Base-by-base conservation (phyloP, 2,888 invertebrate species). In the Mythimna vitellina region DNA sequence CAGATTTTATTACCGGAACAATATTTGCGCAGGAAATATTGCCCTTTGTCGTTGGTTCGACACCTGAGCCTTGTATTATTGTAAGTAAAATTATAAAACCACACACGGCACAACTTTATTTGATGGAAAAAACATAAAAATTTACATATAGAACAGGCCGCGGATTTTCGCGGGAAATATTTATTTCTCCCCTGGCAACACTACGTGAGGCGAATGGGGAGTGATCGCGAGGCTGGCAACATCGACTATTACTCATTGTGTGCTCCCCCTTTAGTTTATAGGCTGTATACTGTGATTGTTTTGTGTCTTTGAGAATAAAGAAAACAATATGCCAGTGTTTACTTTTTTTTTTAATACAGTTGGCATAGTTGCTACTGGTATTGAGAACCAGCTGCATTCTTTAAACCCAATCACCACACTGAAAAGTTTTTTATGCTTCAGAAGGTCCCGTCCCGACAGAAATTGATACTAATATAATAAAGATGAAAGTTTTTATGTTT, bases 181-280 rank as follows among this genome's bases (percentile, higher is more conserved):
- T 94, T 95, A 94, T 95, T 88, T 90, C 91, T 94, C 95, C 94
- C 95, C 88, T 91, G 94, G 92, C 91, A 93, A 91, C 93, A 90
- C 90, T 93, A 94, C 95, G 95, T 95, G 95, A 91, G 83, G 83
- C 56, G 94, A 92, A 93, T 94, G 86, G 88, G 85, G 81, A 87
- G 71, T 79, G 74, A 57, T 83, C 54, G 54, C 61, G 57, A 84
- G 69, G 85, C 78, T 89, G 88, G 89, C 88, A 90, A 86, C 91
- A 78, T 88, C 79, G 83, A 89, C 90, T 90, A 90, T 91, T 89
- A 90, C 90, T 92, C 90, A 90, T 90, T 90, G 90, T 88, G 85
- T 83, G 77, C 84, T 80, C 82, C 87, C 86, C 83, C 81, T 83
- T 83, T 86, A 86, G 84, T 85, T 84, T 87, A 85, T 86, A 82